Base-by-base conservation (phyloP, 2,888 invertebrate species). In the Dusona sp. region DNA sequence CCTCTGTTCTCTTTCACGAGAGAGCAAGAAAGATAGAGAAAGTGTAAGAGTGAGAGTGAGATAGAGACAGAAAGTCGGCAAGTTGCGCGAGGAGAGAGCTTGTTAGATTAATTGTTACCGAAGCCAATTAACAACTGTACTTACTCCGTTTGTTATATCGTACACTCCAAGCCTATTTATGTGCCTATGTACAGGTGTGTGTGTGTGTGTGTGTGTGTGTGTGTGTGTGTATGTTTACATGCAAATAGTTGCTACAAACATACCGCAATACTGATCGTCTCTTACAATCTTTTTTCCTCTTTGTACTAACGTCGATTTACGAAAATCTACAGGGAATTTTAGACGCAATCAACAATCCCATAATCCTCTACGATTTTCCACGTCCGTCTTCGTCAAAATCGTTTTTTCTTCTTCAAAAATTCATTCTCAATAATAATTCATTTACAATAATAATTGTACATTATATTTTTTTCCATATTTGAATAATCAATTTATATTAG, bases 61-160 rank as follows among this genome's bases (percentile, higher is more conserved):
- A 48, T 29, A n/a, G 19, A 73, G 36, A 54, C 36, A 36, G 25
- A 67, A 4, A 29, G 29, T 3, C 16, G 42, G 67, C 70, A 80
- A 80, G 75, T 85, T 78, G 64, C 67, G 67, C 74, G 77, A 29
- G 64, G 45, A 33, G n/a, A n/a, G n/a, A 78, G 80, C 84, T 81
- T 72, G 86, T 86, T 86, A 79, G 68, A 86, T 86, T 86, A 84
- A 86, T 86, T 86, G 86, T 86, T 79, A 86, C 86, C 81, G 84
- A 86, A 86, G 86, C 81, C 86, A 84, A 86, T 86, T 86, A 86
- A 84, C 84, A 86, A 84, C 74, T 74, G 81, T 70, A 68, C 72
- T 82, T 82, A 33, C 57, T 48, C 36, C 36, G 65, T 38, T 22
- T 45, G 73, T 73, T 82, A 68, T 57, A 79, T 72, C 45, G 42